These are phyloP conservation scores for Muscicapa adusta DNA, from an alignment of 2,113 vertebrate species.

Conservation along the genomic window DNA sequence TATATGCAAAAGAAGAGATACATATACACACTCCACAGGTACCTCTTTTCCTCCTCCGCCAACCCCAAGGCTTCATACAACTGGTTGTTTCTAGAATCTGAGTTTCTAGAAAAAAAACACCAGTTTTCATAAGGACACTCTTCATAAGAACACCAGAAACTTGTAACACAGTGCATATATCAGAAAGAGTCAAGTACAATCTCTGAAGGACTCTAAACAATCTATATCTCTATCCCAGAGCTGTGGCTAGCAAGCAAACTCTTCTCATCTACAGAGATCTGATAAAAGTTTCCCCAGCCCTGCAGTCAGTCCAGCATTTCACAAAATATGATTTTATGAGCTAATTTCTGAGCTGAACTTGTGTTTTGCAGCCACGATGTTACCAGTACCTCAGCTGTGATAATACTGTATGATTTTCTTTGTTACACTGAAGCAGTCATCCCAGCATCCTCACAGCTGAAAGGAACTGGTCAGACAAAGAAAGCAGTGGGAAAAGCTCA, in stretches of 20 bases:
- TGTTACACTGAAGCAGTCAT: background rate
- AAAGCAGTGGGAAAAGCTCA: background rate
- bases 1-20: constrained; percentile 62
- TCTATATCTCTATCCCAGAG: background rate
- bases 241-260: background rate
- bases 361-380: background rate
- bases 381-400: background rate
- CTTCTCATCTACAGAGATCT: background rate
- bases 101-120: constrained; percentile 68
- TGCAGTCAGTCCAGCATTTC: background rate
- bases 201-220: background rate
- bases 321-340: background rate
- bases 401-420: background rate
- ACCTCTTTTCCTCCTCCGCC: constrained; percentile 65
- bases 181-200: constrained; percentile 22
- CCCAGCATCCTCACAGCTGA: background rate
- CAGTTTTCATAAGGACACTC: constrained; percentile 65
- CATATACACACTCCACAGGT: constrained; percentile 66
- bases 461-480: background rate
- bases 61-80: constrained; percentile 68
- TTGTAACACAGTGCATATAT: constrained; percentile 46
- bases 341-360: background rate
- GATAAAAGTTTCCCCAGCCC: background rate
- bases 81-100: constrained; percentile 68
- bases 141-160: constrained; percentile 54